These are phyloP conservation scores for Zaprionus lachaisei DNA, from an alignment of 1,140 invertebrate species.

Conservation along the genomic window DNA sequence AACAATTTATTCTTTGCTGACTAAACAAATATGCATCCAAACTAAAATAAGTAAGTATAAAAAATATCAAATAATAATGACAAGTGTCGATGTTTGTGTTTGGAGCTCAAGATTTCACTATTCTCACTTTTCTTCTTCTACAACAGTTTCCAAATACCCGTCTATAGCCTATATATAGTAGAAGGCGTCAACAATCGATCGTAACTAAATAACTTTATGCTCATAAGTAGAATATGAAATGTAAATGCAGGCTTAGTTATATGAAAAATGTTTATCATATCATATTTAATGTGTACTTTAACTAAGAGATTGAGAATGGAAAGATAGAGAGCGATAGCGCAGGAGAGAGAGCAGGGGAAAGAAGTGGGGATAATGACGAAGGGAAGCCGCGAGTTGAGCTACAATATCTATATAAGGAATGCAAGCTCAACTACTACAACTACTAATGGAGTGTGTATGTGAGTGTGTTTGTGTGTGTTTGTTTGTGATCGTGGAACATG, in stretches of 20 bases:
- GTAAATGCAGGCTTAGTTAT: conserved; percentile 68
- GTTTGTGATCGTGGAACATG: conserved; percentile 39
- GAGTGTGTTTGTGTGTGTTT: conserved; percentile 14
- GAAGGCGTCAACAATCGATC: conserved; percentile 34
- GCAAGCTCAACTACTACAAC: conserved; percentile 46
- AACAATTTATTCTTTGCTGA: conserved; percentile 78
- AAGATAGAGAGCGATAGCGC: conserved; percentile 21
- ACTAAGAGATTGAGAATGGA: conserved; percentile 48
- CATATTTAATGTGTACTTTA: conserved; percentile 44
- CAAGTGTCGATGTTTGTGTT: conserved; percentile 52
- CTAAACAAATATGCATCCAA: conserved; percentile 67
- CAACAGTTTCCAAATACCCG: conserved; percentile 46
- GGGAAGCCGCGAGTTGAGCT: conserved; percentile 22
- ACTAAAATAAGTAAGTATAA: conserved; percentile 61
- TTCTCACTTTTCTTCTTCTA: conserved; percentile 28
- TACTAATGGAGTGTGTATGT: conserved; percentile 64
- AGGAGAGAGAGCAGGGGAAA: conserved; percentile 1
- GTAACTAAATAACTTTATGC: conserved; percentile 64
- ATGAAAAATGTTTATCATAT: conserved; percentile 35
- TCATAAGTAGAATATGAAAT: conserved; percentile 38
- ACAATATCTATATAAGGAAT: conserved; percentile 21
- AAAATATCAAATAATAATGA: conserved; percentile 75
- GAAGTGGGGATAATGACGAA: conserved; percentile 32
- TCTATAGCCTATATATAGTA: conserved; percentile 33
- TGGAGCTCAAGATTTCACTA: conserved; percentile 65